These are phyloP conservation scores for Aselliscus stoliczkanus DNA, from an alignment of 2,797 vertebrate species.

Conservation along the genomic window DNA sequence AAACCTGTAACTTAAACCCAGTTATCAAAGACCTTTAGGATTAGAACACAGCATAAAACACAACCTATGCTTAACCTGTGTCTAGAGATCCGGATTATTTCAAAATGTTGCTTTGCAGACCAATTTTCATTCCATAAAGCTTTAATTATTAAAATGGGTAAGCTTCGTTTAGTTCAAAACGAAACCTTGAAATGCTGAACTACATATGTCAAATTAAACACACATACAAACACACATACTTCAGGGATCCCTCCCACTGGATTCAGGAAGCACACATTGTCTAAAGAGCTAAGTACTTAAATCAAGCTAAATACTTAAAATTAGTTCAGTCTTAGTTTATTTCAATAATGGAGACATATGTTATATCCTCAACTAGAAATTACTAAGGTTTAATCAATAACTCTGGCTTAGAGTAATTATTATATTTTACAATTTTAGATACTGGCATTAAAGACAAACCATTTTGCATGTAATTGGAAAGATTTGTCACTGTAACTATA, in stretches of 20 bases:
- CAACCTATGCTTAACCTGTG: background rate
- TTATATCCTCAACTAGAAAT: conserved; percentile 39
- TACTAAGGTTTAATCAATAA: conserved; percentile 19
- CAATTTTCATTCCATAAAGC: conserved; percentile 19
- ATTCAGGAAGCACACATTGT: background rate
- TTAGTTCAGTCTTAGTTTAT: background rate
- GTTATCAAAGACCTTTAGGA: background rate
- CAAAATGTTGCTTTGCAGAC: conserved; percentile 25
- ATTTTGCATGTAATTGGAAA: conserved; percentile 46
- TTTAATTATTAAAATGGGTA: conserved; percentile 15
- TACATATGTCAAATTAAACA: background rate
- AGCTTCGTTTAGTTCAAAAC: background rate
- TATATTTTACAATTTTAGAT: conserved; percentile 36
- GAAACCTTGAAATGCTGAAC: background rate
- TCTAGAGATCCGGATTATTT: background rate
- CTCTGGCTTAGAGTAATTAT: conserved; percentile 24
- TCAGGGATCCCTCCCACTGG: background rate
- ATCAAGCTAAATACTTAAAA: conserved; percentile 9
- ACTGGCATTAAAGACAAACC: conserved; percentile 44
- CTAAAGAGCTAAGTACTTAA: background rate
- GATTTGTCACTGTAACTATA: conserved; percentile 37
- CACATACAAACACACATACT: background rate
- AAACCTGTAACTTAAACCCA: background rate
- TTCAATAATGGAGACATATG: conserved; percentile 6
- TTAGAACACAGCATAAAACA: background rate